Evolutionary conservation across 2,888 invertebrate species (phyloP), one percentile per base, ranked within the genome.

Genomic region (Lepidocyrtinus sp.): DNA sequence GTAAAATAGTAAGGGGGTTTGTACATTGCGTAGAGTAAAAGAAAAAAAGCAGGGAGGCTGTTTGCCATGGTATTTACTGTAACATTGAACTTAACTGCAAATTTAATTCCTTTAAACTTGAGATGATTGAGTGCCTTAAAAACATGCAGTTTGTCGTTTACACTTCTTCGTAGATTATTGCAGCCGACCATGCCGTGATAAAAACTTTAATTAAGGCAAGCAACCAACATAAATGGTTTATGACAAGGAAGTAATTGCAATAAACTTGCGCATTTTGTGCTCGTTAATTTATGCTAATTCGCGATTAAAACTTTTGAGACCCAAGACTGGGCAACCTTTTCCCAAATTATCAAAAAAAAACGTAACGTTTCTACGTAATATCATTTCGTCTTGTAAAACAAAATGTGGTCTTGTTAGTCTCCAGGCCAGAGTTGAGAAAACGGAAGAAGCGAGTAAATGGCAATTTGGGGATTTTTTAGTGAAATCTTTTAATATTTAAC

Each of bases 51-150:
- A n/a, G n/a, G n/a, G n/a, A n/a, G n/a, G n/a, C 50, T 7, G 50
- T 50, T 50, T 50, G 50, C 50, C 50, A 50, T 50, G 50, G 50
- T 50, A 50, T 7, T 2, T 12, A 50, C 5, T 50, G 2, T 71
- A 71, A 25, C 71, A 65, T 74, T 74, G 65, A 64, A 74, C 74
- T 74, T 74, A 26, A 74, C 67, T 24, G 59, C 65, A 50, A 25
- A 50, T 65, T 74, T 67, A 46, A 74, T 65, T 50, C 50, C 12
- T 50, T 50, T 50, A 50, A 50, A 50, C 50, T 50, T 50, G 50
- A 50, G 15, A 50, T 5, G 12, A 50, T 50, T 50, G 50, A n/a
- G 50, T n/a, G 50, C 50, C 50, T 50, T 50, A 50, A 50, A 50
- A 12, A 50, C 5, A 36, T 5, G 36, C 15, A 50, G n/a, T n/a